Conservation (phyloP, 2,888 invertebrate species). For the Minunthozetes semirufus region DNA sequence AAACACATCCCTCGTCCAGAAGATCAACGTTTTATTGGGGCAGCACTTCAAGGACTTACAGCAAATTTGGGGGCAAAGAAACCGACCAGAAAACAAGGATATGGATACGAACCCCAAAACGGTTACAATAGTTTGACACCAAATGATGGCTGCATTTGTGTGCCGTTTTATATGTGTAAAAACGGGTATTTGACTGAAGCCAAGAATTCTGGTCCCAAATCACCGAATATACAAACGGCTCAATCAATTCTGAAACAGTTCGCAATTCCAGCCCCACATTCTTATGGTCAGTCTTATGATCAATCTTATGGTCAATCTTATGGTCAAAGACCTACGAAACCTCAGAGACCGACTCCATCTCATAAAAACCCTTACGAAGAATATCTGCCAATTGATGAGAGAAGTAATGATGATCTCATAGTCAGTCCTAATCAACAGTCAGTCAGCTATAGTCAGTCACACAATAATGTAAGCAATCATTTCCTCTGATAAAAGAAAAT, state of each 20-base stretch:
- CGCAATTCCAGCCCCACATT: not conserved
- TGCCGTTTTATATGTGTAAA: constrained; percentile 43
- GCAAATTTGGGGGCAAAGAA: not conserved
- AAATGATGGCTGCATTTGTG: constrained; percentile 41
- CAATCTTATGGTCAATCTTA: too few relatives aligned
- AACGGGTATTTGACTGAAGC: constrained; percentile 40
- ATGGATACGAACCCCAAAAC: not conserved
- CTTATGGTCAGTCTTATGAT: not conserved
- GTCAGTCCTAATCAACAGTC: not conserved
- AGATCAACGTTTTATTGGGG: constrained; percentile 37
- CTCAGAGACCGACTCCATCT: not conserved
- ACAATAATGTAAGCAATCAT: constrained; percentile 3
- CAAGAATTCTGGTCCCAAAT: constrained; percentile 18
- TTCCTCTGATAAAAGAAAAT: not conserved
- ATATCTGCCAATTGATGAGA: constrained; percentile 36
- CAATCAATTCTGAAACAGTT: constrained; percentile 31
- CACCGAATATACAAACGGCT: constrained; percentile 8
- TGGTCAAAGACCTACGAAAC: too few relatives aligned
- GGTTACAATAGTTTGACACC: not conserved
- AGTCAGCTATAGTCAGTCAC: not conserved
- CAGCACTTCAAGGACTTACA: constrained; percentile 35
- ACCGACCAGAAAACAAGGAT: constrained; percentile 4
- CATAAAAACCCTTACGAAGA: not conserved
- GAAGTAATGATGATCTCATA: constrained; percentile 26
- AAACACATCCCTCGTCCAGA: constrained; percentile 33